A percentile compares a stretch with the other conserved stretches of the same genome.
Evolutionary conservation across 2,797 vertebrate genomes (phyloP).

Genomic region (Synanceia verrucosa): DNA sequence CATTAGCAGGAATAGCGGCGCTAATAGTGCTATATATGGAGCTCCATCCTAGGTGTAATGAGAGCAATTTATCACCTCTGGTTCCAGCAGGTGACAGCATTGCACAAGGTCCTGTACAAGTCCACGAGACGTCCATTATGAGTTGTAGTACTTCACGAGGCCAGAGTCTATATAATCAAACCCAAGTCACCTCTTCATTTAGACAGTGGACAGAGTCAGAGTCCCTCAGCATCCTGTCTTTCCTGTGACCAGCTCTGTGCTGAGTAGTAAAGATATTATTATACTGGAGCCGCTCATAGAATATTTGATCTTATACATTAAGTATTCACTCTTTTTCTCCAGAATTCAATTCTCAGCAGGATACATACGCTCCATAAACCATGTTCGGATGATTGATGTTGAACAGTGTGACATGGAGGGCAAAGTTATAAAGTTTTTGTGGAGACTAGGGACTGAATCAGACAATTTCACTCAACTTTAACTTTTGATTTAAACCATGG

Average conservation of each 20-base stretch:
- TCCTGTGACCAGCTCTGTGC: not conserved
- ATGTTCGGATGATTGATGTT: not conserved
- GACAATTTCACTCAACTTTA: not conserved
- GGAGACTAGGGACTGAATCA: not conserved
- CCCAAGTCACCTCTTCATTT: not conserved
- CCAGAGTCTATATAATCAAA: constrained; percentile 44
- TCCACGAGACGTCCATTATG: constrained; percentile 52
- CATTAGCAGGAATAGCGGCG: constrained; percentile 80
- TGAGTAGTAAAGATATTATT: not conserved
- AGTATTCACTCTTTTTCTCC: not conserved
- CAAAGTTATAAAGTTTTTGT: not conserved
- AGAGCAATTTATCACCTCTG: constrained; percentile 79
- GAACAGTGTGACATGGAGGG: not conserved
- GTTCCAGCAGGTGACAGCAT: constrained; percentile 71
- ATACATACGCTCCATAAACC: not conserved
- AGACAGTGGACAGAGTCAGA: not conserved
- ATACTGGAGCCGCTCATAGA: not conserved
- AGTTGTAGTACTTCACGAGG: constrained; percentile 40
- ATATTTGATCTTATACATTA: not conserved
- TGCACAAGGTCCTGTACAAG: constrained; percentile 46
- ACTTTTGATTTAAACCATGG: not conserved
- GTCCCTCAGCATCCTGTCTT: not conserved
- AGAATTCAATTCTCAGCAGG: not conserved
- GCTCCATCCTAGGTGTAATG: constrained; percentile 79
- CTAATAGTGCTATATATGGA: constrained; percentile 81